phyloP scores from a whole-genome alignment of 2,113 vertebrate genomes.

The Onychostoma macrolepis region DNA sequence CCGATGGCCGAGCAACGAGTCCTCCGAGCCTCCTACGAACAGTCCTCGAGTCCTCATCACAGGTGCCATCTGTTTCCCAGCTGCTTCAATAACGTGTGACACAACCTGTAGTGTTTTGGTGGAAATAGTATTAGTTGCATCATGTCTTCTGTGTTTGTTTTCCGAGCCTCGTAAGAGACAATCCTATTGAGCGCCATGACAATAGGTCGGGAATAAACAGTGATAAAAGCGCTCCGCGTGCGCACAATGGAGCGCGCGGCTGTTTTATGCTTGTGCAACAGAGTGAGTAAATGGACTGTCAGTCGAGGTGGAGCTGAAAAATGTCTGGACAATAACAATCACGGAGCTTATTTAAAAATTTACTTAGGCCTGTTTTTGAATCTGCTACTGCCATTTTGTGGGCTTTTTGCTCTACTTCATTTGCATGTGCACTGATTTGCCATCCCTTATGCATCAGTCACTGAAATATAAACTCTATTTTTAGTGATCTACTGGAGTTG shows the following conservation, averaged over 20 bases:
- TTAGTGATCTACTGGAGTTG: neutral
- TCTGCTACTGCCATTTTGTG: neutral
- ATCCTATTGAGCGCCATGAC: constrained; percentile 62
- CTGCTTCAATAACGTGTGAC: neutral
- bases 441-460: neutral
- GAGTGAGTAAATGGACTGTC: constrained; percentile 42
- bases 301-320: neutral
- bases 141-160: constrained; percentile 59
- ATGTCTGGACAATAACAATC: constrained; percentile 10
- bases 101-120: neutral
- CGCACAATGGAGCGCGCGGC: constrained; percentile 63
- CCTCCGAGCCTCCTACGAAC: constrained; percentile 58
- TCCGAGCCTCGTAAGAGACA: constrained; percentile 51
- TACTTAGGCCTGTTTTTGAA: neutral
- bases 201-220: constrained; percentile 67
- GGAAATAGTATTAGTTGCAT: constrained; percentile 5
- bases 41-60: constrained; percentile 76
- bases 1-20: constrained; percentile 63
- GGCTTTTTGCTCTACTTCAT: neutral
- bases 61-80: constrained; percentile 60
- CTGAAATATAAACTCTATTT: neutral
- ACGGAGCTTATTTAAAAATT: neutral
- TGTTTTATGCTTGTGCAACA: constrained; percentile 68
- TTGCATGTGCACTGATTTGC: neutral
- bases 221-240: constrained; percentile 33